phyloP scores from a whole-genome alignment of 2,888 invertebrate genomes.

The Selenia dentaria region DNA sequence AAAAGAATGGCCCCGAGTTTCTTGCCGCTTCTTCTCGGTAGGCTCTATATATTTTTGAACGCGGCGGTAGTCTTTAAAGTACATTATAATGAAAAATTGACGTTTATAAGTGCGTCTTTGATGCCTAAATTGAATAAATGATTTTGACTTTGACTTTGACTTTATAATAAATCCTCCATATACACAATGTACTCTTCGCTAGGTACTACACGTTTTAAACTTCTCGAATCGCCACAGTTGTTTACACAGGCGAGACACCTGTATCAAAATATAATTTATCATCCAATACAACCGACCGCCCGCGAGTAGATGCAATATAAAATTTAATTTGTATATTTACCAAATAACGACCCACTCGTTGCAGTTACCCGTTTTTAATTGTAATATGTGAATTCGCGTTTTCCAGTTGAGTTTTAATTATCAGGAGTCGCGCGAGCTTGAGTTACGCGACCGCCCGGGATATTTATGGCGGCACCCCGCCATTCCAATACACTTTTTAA shows the following conservation, averaged over 20 bases:
- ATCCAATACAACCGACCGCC: constrained; percentile 21
- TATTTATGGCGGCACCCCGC: constrained; percentile 79
- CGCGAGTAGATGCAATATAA: constrained; percentile 35
- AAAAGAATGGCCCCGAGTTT: too few relatives aligned
- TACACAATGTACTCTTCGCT: too few relatives aligned
- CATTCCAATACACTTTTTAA: constrained; percentile 83
- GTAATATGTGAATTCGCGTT: constrained; percentile 82
- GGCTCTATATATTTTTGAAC: too few relatives aligned
- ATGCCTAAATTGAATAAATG: too few relatives aligned
- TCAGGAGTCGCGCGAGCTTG: constrained; percentile 79
- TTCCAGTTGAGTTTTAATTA: constrained; percentile 84
- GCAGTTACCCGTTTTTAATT: constrained; percentile 77
- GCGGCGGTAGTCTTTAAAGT: too few relatives aligned
- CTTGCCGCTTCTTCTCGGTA: too few relatives aligned
- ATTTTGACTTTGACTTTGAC: too few relatives aligned
- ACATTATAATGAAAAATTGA: too few relatives aligned
- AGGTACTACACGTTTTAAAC: too few relatives aligned
- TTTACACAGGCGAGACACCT: not conserved
- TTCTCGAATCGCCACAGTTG: not conserved
- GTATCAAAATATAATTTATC: constrained; percentile 26
- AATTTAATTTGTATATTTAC: constrained; percentile 58
- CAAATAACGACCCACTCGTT: constrained; percentile 62
- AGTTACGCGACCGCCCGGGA: constrained; percentile 84
- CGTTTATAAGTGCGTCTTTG: too few relatives aligned
- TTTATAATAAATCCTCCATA: too few relatives aligned